Conservation (phyloP, 2,113 vertebrate genomes). For the Galeopterus variegatus region DNA sequence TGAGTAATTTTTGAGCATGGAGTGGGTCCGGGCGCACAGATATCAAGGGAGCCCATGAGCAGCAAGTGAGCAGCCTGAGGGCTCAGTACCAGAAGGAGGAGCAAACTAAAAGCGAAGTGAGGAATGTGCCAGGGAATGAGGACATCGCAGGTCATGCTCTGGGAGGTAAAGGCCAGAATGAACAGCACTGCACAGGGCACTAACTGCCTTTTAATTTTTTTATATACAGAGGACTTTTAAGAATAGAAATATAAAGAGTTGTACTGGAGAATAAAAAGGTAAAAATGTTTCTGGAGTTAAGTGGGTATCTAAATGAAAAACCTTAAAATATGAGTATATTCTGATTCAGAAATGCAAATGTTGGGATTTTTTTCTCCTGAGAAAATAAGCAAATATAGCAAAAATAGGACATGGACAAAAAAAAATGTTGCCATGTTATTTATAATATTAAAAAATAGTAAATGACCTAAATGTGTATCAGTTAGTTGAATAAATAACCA, state of each 20-base stretch:
- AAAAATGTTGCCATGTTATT: not conserved
- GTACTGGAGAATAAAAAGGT: constrained; percentile 42
- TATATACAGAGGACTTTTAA: not conserved
- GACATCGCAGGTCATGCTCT: not conserved
- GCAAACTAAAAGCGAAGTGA: not conserved
- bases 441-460: constrained; percentile 34
- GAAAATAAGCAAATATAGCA: constrained; percentile 37
- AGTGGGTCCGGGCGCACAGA: not conserved
- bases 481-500: constrained; percentile 57
- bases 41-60: not conserved
- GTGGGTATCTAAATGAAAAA: not conserved
- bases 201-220: constrained; percentile 29
- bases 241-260: not conserved
- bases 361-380: not conserved
- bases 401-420: not conserved
- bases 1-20: not conserved
- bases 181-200: not conserved
- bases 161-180: not conserved
- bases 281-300: constrained; percentile 47
- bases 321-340: not conserved
- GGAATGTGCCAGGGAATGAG: not conserved
- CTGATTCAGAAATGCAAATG: constrained; percentile 32
- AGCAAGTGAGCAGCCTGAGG: not conserved
- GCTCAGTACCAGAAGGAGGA: not conserved
- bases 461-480: not conserved